Conservation (phyloP, 2,113 vertebrate genomes). For the Muscicapa adusta region DNA sequence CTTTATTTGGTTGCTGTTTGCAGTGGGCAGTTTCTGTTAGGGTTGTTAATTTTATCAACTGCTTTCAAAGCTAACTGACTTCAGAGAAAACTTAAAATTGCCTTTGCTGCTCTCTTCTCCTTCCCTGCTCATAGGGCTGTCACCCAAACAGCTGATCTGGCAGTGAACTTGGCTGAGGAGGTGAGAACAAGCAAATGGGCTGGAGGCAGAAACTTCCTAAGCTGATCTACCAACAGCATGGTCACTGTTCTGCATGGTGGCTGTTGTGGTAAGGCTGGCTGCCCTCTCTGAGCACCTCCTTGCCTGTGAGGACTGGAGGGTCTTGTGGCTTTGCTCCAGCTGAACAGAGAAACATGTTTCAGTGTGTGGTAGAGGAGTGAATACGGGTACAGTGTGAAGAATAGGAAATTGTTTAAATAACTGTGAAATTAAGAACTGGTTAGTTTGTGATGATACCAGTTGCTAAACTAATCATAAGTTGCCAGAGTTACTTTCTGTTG, state of each 20-base stretch:
- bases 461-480: not conserved
- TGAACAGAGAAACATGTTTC: not conserved
- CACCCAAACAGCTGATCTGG: slow-evolving; percentile 31
- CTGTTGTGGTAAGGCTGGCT: not conserved
- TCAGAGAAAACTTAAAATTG: slow-evolving; percentile 4
- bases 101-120: not conserved
- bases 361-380: not conserved
- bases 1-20: slow-evolving; percentile 58
- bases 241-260: not conserved
- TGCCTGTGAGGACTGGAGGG: not conserved
- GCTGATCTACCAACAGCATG: not conserved
- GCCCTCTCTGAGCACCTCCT: not conserved
- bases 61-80: slow-evolving; percentile 1
- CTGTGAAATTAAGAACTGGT: not conserved
- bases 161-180: not conserved
- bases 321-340: not conserved
- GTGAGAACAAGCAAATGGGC: slow-evolving; percentile 49
- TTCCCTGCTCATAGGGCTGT: not conserved
- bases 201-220: slow-evolving; percentile 1
- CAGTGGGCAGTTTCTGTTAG: slow-evolving; percentile 39
- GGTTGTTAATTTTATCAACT: slow-evolving; percentile 43
- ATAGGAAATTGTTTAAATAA: not conserved
- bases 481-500: not conserved
- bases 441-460: not conserved
- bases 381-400: not conserved